Evolutionary conservation across 2,797 vertebrate species (phyloP).

Genomic region (Martes flavigula): DNA sequence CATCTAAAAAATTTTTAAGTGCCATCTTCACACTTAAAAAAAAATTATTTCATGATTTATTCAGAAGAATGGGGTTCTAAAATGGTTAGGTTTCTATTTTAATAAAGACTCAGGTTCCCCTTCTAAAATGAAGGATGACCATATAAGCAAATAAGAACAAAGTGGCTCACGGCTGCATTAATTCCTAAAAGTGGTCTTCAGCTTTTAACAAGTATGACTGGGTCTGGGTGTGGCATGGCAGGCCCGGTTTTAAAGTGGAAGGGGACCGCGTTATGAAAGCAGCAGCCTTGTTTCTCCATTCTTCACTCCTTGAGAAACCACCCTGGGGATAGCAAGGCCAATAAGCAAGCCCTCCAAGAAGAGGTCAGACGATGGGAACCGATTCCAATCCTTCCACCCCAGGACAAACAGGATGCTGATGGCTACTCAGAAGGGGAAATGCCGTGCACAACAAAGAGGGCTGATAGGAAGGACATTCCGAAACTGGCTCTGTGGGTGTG

Average conservation of each 20-base stretch:
- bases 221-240: background rate
- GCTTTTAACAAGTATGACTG: background rate
- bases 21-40: background rate
- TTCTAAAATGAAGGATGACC: background rate
- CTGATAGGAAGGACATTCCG: conserved; percentile 41
- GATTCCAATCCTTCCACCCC: background rate
- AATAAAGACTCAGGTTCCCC: background rate
- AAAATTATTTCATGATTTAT: background rate
- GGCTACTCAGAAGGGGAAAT: conserved; percentile 54
- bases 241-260: conserved; percentile 28
- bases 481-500: background rate
- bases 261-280: background rate
- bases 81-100: background rate
- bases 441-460: fast-evolving
- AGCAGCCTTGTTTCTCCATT: background rate
- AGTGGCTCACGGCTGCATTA: background rate
- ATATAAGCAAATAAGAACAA: background rate
- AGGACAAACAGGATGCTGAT: conserved; percentile 61
- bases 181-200: background rate
- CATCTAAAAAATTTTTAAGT: background rate
- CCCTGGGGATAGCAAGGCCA: background rate
- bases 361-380: conserved; percentile 8
- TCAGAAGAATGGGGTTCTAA: background rate
- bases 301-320: background rate
- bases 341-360: background rate